Percentiles rank a stretch among this genome's conserved stretches.
phyloP scores from a whole-genome alignment of 37 sponge, comb jelly and placozoan genomes.

The Tethya wilhelma region DNA sequence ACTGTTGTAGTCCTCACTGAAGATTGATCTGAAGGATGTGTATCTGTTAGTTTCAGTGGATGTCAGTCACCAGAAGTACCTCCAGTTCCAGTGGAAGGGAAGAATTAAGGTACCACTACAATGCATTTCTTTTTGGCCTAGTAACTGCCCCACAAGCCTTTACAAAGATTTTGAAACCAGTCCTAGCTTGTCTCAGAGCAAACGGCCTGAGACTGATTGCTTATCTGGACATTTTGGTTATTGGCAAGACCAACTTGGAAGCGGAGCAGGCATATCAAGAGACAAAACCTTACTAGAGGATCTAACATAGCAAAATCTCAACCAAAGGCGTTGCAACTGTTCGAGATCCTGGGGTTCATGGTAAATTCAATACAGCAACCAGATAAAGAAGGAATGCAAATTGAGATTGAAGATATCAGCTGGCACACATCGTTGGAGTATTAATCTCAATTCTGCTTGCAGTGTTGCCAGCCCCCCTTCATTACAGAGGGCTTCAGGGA shows the following conservation, averaged over 20 bases:
- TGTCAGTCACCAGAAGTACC: conserved; percentile 1
- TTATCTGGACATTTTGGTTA: conserved; percentile 28
- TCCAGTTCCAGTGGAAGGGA: conserved; percentile 9
- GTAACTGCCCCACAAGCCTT: conserved; percentile 7
- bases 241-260: conserved; percentile 6
- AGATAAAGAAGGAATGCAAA: neutral
- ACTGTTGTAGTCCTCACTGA: too few species aligned
- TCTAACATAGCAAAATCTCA: conserved; percentile 24
- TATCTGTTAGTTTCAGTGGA: neutral
- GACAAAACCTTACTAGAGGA: neutral
- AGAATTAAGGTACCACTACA: conserved; percentile 11
- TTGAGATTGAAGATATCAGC: neutral
- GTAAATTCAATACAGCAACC: neutral
- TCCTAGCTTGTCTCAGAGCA: conserved; percentile 11
- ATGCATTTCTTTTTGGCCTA: conserved; percentile 18
- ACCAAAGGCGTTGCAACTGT: neutral
- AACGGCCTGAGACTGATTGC: conserved; percentile 3
- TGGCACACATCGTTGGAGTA: conserved; percentile 8
- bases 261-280: neutral
- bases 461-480: conserved; percentile 12
- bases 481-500: conserved; percentile 1
- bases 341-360: conserved; percentile 55
- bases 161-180: conserved; percentile 34
- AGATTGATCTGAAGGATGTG: conserved; percentile 30
- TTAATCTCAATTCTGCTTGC: conserved; percentile 4